Base-by-base conservation (phyloP, 2,113 vertebrate genomes). In the Herpetotheres cachinnans region DNA sequence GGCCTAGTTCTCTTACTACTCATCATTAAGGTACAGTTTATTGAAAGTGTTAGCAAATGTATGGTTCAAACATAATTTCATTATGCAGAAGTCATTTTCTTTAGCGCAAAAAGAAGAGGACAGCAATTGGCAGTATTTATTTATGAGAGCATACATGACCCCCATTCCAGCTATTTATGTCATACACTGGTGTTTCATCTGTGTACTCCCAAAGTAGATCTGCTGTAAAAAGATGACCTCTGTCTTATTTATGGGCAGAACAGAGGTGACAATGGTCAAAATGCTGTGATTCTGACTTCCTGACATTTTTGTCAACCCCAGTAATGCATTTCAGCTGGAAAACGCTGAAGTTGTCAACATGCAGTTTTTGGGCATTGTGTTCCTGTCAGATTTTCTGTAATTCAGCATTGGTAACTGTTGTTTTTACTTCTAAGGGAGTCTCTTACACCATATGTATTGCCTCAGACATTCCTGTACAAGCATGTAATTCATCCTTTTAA, bases 81-180 rank as follows among this genome's bases (percentile, higher is more conserved):
- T 89, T 87, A 88, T n/a, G 40, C 15, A 29, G 47, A 50, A 80
- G 22, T 67, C 3, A 26, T 55, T 83, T 81, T 74, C 44, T 56
- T 82, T 52, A 55, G 25, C 74, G 27, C 34, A 86, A 63, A 86
- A 96, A 65, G 30, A 85, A 83, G 36, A 36, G 69, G 56, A 89
- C 76, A 89, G 38, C 65, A 83, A 72, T 66, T 83, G 70, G 21
- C n/a, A 66, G 7, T 16, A 40, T 84, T 94, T 82, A 66, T 95
- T 97, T 95, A 82, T 84, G 77, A 95, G 32, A 73, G 13, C 7
- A 9, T 50, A 25, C 2, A 11, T 93, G 87, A 96, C 73, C 52
- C 95, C 90, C 66, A 34, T 47, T 59, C 13, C 72, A 78, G 67
- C 40, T 94, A 73, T 94, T 94, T 97, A 61, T 92, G 73, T 92